A percentile compares a stretch with the other conserved stretches of the same genome.
Conservation (phyloP, 1,140 invertebrate species). For the Cyrtorhinus lividipennis region DNA sequence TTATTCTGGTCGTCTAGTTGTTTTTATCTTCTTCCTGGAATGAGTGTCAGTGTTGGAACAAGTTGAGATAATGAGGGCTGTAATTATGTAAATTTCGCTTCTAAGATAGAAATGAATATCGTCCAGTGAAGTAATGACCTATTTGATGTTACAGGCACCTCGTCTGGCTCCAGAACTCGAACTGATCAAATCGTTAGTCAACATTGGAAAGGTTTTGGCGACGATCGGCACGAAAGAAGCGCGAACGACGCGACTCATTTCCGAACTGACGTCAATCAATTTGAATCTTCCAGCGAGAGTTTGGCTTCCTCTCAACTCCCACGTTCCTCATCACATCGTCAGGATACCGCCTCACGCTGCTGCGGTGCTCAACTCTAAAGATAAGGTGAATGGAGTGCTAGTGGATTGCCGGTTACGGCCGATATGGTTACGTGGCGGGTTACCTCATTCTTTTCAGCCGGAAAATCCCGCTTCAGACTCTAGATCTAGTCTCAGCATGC, state of each 20-base stretch:
- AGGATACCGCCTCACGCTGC: constrained; percentile 86
- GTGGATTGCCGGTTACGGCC: not conserved
- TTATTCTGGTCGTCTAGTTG: too few relatives aligned
- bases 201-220: constrained; percentile 79
- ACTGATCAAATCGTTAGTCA: constrained; percentile 73
- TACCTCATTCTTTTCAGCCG: too few relatives aligned
- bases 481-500: too few relatives aligned
- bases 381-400: constrained; percentile 62
- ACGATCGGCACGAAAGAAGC: constrained; percentile 86
- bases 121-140: too few relatives aligned
- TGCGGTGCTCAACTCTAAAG: constrained; percentile 96
- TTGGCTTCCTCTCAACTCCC: constrained; percentile 77
- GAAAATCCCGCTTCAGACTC: too few relatives aligned
- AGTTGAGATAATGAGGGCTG: too few relatives aligned
- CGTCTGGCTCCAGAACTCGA: constrained; percentile 70
- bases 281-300: constrained; percentile 93
- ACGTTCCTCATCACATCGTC: constrained; percentile 65
- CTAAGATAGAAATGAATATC: too few relatives aligned
- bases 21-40: too few relatives aligned
- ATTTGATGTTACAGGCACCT: constrained; percentile 46
- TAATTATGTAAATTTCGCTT: too few relatives aligned
- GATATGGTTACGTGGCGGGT: too few relatives aligned
- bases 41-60: too few relatives aligned
- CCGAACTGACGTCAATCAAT: constrained; percentile 84
- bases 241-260: constrained; percentile 75